phyloP scores from a whole-genome alignment of 64 coral and sea anemone genomes.

The Pachyseris speciosa region DNA sequence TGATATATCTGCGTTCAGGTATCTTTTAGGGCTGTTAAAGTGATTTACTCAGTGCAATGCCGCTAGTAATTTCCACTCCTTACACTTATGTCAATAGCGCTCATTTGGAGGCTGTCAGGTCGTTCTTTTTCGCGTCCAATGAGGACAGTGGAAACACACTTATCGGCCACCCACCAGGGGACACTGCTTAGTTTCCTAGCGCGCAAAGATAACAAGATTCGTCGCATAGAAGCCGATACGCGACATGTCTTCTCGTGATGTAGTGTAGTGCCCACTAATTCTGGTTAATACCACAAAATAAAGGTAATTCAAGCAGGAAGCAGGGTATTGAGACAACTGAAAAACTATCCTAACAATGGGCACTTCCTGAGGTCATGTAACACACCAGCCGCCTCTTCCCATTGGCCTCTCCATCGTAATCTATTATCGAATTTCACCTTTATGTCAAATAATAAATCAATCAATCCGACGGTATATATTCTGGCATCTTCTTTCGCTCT shows the following conservation, averaged over 20 bases:
- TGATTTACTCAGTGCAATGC: neutral
- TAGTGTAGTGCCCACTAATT: slow-evolving; percentile 22
- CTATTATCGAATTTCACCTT: slow-evolving; percentile 60
- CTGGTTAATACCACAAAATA: slow-evolving; percentile 33
- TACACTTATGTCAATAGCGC: neutral
- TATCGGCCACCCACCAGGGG: slow-evolving; percentile 12
- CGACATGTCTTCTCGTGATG: neutral
- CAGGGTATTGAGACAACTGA: neutral
- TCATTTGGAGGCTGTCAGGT: neutral
- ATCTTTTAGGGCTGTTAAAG: neutral
- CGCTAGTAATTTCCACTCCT: neutral
- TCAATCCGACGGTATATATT: slow-evolving; percentile 68
- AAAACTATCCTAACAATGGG: neutral
- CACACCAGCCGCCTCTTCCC: neutral
- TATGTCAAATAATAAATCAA: slow-evolving; percentile 67
- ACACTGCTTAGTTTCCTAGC: neutral
- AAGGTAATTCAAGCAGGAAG: slow-evolving; percentile 49
- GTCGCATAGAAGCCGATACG: neutral
- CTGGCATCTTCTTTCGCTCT: slow-evolving; percentile 58
- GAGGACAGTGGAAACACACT: neutral
- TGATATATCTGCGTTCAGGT: neutral
- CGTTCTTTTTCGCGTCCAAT: neutral
- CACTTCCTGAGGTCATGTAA: slow-evolving; percentile 32
- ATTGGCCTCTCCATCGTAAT: slow-evolving; percentile 69
- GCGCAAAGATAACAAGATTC: slow-evolving; percentile 9